Percentiles rank a stretch among this genome's conserved stretches.
Conservation (phyloP, 2,113 vertebrate species). For the Saiga tatarica region DNA sequence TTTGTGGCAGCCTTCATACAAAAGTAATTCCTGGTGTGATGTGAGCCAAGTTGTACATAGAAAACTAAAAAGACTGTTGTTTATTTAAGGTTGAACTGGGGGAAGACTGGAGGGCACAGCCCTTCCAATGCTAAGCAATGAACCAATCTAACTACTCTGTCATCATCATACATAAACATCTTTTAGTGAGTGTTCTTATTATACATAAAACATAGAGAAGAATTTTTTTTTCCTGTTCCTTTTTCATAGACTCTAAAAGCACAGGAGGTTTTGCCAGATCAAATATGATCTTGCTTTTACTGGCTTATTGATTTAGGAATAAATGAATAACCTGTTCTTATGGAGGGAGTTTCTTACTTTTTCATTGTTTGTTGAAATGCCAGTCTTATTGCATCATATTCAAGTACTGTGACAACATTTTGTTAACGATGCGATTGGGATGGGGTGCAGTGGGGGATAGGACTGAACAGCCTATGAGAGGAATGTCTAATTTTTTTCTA, state of each 20-base stretch:
- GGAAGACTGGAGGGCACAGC: background rate
- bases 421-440: background rate
- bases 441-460: background rate
- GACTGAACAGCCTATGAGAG: background rate
- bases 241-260: slow-evolving; percentile 6
- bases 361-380: slow-evolving; percentile 36
- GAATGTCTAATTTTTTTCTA: background rate
- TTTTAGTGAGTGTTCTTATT: background rate
- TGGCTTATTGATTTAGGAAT: slow-evolving; percentile 35
- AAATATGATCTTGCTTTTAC: slow-evolving; percentile 30
- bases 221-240: slow-evolving; percentile 21
- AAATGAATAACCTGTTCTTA: slow-evolving; percentile 5
- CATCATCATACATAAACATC: background rate
- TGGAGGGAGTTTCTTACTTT: background rate
- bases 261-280: background rate
- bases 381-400: background rate
- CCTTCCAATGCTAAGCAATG: slow-evolving; percentile 25
- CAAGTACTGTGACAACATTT: background rate
- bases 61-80: slow-evolving; percentile 52
- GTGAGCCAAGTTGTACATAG: slow-evolving; percentile 18
- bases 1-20: slow-evolving; percentile 23
- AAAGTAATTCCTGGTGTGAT: slow-evolving; percentile 45
- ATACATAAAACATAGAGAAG: background rate
- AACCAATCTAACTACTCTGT: slow-evolving; percentile 27
- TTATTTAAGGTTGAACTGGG: slow-evolving; percentile 37